phyloP scores from a whole-genome alignment of 2,888 invertebrate genomes.

The Drosophila kambysellisi region DNA sequence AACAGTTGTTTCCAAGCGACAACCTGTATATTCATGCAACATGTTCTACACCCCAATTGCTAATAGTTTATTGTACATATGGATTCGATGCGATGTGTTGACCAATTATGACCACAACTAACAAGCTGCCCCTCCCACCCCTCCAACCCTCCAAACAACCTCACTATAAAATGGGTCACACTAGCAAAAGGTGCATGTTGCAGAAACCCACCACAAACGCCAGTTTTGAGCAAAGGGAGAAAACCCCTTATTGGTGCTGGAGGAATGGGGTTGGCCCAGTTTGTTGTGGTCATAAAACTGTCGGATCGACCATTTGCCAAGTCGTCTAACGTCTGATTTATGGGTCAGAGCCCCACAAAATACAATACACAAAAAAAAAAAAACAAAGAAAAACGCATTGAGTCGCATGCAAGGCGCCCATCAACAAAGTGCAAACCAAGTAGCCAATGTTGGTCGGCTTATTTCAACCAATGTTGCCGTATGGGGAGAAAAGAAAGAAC shows the following conservation, averaged over 20 bases:
- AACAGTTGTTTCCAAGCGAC: background rate
- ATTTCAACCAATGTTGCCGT: slow-evolving; percentile 14
- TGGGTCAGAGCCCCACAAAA: slow-evolving; percentile 31
- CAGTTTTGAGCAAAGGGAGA: background rate
- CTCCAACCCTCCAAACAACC: background rate
- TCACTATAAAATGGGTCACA: background rate
- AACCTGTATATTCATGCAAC: background rate
- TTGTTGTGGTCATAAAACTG: slow-evolving; percentile 75
- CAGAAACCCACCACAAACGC: background rate
- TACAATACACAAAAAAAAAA: background rate
- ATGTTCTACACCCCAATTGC: background rate
- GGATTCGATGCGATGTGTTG: background rate
- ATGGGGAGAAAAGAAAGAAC: slow-evolving; percentile 9
- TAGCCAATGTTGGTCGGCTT: slow-evolving; percentile 18
- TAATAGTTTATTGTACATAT: background rate
- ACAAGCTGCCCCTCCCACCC: background rate
- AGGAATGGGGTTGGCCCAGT: slow-evolving; percentile 36
- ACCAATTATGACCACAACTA: background rate
- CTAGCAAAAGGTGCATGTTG: background rate
- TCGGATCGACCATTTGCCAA: slow-evolving; percentile 65
- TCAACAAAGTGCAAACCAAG: slow-evolving; percentile 46
- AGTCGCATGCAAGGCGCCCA: slow-evolving; percentile 56
- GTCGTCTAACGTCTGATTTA: slow-evolving; percentile 65
- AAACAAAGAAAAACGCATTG: slow-evolving; percentile 27
- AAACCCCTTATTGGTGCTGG: background rate